These are phyloP conservation scores for Oenanthe oenanthe DNA, from an alignment of 2,113 vertebrate species.

Conservation along the genomic window DNA sequence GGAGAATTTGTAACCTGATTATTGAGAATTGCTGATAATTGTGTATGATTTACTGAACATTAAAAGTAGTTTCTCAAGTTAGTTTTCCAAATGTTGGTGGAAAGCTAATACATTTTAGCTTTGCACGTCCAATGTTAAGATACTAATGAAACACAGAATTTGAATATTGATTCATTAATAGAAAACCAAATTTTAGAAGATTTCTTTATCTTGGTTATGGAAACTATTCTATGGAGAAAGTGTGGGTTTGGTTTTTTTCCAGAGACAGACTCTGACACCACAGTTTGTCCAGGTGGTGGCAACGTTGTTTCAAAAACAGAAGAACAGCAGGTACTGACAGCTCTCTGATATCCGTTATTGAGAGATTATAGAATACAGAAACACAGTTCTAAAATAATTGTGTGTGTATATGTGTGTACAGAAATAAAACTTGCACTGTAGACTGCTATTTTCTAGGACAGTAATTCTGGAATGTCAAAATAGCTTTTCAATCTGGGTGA, in stretches of 20 bases:
- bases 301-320: slow-evolving; percentile 36
- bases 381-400: not conserved
- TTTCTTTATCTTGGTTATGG: not conserved
- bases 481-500: not conserved
- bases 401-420: not conserved
- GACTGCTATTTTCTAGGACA: not conserved
- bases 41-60: not conserved
- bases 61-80: not conserved
- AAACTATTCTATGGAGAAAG: not conserved
- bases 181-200: not conserved
- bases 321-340: not conserved
- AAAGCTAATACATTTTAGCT: not conserved
- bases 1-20: not conserved
- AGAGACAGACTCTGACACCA: accelerated
- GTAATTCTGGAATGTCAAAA: not conserved
- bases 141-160: not conserved
- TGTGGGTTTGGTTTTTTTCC: not conserved
- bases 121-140: not conserved
- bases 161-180: not conserved
- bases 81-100: not conserved
- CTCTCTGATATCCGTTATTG: not conserved
- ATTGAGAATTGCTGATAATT: not conserved
- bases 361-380: not conserved
- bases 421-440: slow-evolving; percentile 3
- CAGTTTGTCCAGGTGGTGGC: slow-evolving; percentile 67